Base-by-base conservation (phyloP, 2,888 invertebrate genomes). In the Meiosimyza platycephala region DNA sequence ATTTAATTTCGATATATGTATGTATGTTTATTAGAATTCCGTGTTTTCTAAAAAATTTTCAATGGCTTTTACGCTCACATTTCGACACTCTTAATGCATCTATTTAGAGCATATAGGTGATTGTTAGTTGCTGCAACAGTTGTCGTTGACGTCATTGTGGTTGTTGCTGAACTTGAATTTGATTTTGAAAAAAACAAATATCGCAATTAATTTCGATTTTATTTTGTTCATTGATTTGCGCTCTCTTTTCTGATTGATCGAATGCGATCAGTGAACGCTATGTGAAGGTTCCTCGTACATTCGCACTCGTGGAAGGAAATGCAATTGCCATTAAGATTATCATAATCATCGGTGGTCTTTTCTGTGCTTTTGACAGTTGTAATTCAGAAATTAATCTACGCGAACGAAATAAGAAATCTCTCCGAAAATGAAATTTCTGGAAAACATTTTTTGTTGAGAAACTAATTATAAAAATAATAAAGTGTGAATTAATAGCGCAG, bases 101-200 rank as follows among this genome's bases (percentile, higher is more conserved):
- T 57, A 57, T 57, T 57, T 28, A 2, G 9, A 40, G 40, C 40
- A 9, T 7, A 40, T 6, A 6, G 40, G 40, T 9, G 1, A 4
- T 40, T 40, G 9, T 9, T 7, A 7, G 40, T 2, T 40, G 57
- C 22, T 52, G 50, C 64, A 64, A 64, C 64, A 51, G 28, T 51
- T 51, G 13, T 47, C 55, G 55, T 55, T 47, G 55, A 55, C 67
- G 47, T 55, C 67, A 55, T 48, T 63, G 47, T 13, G 15, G 65
- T 12, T n/a, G 52, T 40, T 55, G 6, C 22, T 55, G 55, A 71
- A 72, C 66, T 72, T 72, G 66, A 72, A 72, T 60, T 66, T 72
- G 72, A 66, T 16, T 66, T 72, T 28, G 13, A 15, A 66, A 59
- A 1, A 59, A 1, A 59, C 1, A 28, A 59, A 51, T 40, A 22